phyloP scores from a whole-genome alignment of 1,140 invertebrate genomes.

The Tetramorium alpestre region DNA sequence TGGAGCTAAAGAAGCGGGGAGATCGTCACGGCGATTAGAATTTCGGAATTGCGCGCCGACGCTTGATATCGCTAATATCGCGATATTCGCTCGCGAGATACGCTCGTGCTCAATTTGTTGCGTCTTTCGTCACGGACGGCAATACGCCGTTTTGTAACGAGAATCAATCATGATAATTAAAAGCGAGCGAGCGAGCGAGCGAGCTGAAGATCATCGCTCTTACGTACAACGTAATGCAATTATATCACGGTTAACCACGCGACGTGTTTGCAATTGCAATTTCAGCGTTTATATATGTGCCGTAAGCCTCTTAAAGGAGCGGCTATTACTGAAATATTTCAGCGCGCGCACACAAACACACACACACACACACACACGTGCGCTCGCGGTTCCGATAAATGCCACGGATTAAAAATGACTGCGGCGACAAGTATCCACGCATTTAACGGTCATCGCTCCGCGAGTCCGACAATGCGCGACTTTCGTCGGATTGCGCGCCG shows the following conservation, averaged over 20 bases:
- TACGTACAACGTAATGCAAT: background rate
- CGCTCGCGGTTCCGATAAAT: background rate
- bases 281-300: background rate
- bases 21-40: conserved; percentile 64
- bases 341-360: too few species aligned
- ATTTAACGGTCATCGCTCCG: conserved; percentile 31
- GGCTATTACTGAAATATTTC: conserved; percentile 5
- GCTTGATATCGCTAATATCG: background rate
- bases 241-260: conserved; percentile 17
- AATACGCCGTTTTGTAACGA: background rate
- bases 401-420: background rate
- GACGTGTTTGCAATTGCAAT: conserved; percentile 11
- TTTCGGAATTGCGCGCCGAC: conserved; percentile 53
- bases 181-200: background rate
- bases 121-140: background rate
- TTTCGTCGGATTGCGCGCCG: conserved; percentile 20
- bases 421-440: background rate
- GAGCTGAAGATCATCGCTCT: conserved; percentile 3
- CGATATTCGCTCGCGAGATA: background rate
- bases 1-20: conserved; percentile 36
- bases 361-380: background rate
- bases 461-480: background rate
- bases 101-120: background rate
- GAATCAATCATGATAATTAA: conserved; percentile 31
- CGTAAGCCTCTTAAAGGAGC: conserved; percentile 2